Base-by-base conservation (phyloP, 1,140 invertebrate genomes). In the Sipha flava region DNA sequence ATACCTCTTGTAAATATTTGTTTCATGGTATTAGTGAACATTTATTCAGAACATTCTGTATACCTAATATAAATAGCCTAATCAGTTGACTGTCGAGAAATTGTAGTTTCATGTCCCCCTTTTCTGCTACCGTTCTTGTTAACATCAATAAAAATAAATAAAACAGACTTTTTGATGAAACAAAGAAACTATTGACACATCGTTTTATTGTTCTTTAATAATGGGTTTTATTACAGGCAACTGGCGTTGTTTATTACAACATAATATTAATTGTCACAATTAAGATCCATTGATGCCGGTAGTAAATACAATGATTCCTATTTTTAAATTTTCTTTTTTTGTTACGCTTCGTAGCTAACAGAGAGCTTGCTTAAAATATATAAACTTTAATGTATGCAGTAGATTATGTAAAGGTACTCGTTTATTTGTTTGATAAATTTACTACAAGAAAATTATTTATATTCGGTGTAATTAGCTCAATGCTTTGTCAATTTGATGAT, bases 201-300 rank as follows among this genome's bases (percentile, higher is more conserved):
- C 14, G 31, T 57, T 75, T 75, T 75, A 75, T 75, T 75, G 49
- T 75, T 43, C 72, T 37, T 47, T 54, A 75, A 75, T 54, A 75
- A 54, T 57, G 21, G 52, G 49, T 31, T 57, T 54, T 75, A 52
- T 26, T 75, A 40, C 21, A 18, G n/a, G 18, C 72, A 57, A 54
- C 72, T 75, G 31, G 23, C 34, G 31, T 40, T 73, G 31, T 57
- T 40, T 23, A 75, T 75, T 57, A 57, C 72, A 57, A 57, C 37
- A 57, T 57, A 75, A 40, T 43, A 57, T 54, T 75, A 75, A 75
- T 75, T 75, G 72, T 57, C n/a, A 6, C 49, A 75, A 75, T 75
- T 75, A 54, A 57, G 21, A 57, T 43, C 34, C 18, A 75, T 16
- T 40, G 31, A 37, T 49, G 47, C 14, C 5, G 47, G 31, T 40